Evolutionary conservation across 1,140 invertebrate species (phyloP), one percentile per base, ranked within the genome.

Genomic region (Eufriesea mexicana): DNA sequence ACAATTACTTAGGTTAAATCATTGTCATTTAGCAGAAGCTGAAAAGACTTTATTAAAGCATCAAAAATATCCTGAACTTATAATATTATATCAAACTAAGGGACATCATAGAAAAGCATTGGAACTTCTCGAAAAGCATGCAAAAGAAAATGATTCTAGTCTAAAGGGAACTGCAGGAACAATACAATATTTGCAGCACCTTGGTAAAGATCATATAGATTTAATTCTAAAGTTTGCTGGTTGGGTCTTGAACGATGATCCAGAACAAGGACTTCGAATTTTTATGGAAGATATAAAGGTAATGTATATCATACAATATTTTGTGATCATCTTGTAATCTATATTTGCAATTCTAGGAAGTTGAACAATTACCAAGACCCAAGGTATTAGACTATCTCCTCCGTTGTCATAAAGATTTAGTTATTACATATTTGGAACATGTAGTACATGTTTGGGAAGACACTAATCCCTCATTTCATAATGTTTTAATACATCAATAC

Each of bases 61-160:
- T 92, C 96, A 98, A 80, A 99, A 99, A 94, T 97, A 97, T 88
- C 97, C 96, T 83, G 99, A 99, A 94, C 95, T 99, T 0, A 98
- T 99, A 81, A 99, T 99, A 90, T 95, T 99, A 16, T 99, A 99
- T 93, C 97, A 99, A 92, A 98, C 97, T 1, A 99, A 99, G 95
- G 97, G 97, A 7, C 96, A 98, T 84, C 98, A 99, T 93, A 96
- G 96, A 78, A 98, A 98, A 94, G 99, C 99, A 23, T 95, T 99
- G 8, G 97, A 98, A 91, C 93, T 99, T 67, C 93, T 99, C 16
- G 96, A 97, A 88, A 96, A 97, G 68, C 97, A 99, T 91, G 96
- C 97, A 0, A 96, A 96, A 84, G 95, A 96, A 81, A 95, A 95
- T 18, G 97, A 98, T 91, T 98, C 97, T 35, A 96, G 96, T 82